Evolutionary conservation across 2,113 vertebrate genomes (phyloP), one percentile per base, ranked within the genome.

Genomic region (Takifugu bimaculatus): DNA sequence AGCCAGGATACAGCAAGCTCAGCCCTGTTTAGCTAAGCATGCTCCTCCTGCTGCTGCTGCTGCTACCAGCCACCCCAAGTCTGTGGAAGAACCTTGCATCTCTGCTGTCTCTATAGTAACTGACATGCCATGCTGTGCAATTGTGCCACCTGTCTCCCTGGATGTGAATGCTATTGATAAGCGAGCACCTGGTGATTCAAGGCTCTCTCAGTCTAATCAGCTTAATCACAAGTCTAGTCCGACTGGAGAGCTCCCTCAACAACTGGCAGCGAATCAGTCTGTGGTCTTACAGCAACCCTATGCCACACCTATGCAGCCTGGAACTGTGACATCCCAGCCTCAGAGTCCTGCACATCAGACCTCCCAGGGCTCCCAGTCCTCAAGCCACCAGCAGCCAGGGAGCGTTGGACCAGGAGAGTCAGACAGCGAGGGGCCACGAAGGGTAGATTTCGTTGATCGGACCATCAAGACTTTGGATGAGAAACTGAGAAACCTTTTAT

Each of bases 391-490:
- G 60, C 88, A 82, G 63, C 25, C 0, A 74, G 88, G 0, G 1
- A 42, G 84, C 0, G 84, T 86, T 0, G 85, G 85, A 1, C 83
- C 91, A 0, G 81, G 88, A 0, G 97, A 99, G 80, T 98, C 95
- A 0, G 96, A 98, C 1, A 89, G 94, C 0, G 97, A 99, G 78
- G 95, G 94, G 0, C 94, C 85, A 11, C 85, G 84, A 10, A 77
- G 93, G 26, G 93, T 94, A 32, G 94, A 93, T 20, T 98, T 97
- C 1, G 93, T 93, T 4, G 96, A 98, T 87, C 93, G 90, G 64
- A 96, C 96, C 0, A 99, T 99, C 57, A 98, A 98, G 85, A 96
- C 94, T 60, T 84, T 99, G 4, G 97, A 99, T 2, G 96, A 99
- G 86, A 99, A 99, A 67, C 78, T 99, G 54, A 91, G 97, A 53